Base-by-base conservation (phyloP, 2,113 vertebrate species). In the Carassius auratus region DNA sequence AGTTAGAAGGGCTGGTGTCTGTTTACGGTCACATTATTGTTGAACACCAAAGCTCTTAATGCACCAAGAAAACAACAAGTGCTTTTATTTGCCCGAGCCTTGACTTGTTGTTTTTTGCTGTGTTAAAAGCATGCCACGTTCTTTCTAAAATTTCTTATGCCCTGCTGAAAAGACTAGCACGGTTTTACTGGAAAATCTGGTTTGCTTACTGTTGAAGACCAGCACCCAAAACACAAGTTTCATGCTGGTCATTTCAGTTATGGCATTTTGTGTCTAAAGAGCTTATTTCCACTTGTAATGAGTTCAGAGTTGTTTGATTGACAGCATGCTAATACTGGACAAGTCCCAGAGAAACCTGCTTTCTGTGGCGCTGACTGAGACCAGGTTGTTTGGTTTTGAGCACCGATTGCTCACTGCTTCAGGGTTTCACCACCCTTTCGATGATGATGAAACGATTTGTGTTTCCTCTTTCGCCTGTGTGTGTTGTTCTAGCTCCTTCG, bases 401-500 rank as follows among this genome's bases (percentile, higher is more conserved):
- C 80, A n/a, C 61, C 0, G 38, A 76, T 17, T 83, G 79, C 83
- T 87, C 68, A 88, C 80, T 82, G 86, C 52, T 78, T 52, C 52
- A 84, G 74, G 33, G 88, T 48, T 66, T 73, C 83, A 71, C 36
- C 15, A 61, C 12, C 77, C 57, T 52, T 55, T 42, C 4, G 64
- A 21, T 59, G 33, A 71, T 81, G 74, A 48, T 50, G 77, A 88
- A 73, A 83, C 73, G 83, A 88, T 83, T 85, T 87, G 76, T 91
- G 82, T 86, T 81, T 85, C 76, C 52, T 55, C 14, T 75, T 80
- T 83, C 68, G 45, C 85, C 13, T 88, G 86, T 87, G 75, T 92
- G 83, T 92, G 71, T 93, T 91, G 68, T 93, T 93, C 90, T 91
- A 95, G 94, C 90, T 92, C 87, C 86, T 84, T 90, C 90, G 91